Evolutionary conservation across 1,140 invertebrate species (phyloP).

Genomic region (Drosophila malerkotliana): DNA sequence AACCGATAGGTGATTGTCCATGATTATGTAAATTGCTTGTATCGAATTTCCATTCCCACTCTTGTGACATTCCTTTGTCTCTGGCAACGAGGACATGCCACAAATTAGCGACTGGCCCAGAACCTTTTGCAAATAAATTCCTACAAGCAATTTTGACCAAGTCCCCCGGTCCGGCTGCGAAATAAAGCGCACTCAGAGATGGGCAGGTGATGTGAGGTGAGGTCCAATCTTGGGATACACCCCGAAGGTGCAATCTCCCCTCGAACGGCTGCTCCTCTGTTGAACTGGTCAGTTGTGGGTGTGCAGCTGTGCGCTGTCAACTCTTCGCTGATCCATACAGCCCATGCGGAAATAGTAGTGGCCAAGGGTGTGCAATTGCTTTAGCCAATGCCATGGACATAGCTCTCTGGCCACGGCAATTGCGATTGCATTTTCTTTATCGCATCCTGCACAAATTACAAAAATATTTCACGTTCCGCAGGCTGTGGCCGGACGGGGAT

Average conservation of each 20-base stretch:
- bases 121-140: conserved; percentile 69
- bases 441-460: conserved; percentile 69
- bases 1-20: conserved; percentile 37
- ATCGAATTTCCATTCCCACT: conserved; percentile 60
- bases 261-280: not conserved
- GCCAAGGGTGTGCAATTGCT: conserved; percentile 42
- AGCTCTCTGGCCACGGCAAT: conserved; percentile 18
- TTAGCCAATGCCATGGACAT: conserved; percentile 5
- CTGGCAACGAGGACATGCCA: conserved; percentile 44
- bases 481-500: conserved; percentile 16
- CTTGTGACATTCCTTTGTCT: conserved; percentile 63
- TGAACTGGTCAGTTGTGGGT: conserved; percentile 46
- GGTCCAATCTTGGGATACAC: conserved; percentile 28
- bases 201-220: conserved; percentile 57
- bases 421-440: conserved; percentile 66
- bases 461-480: conserved; percentile 64
- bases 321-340: conserved; percentile 42
- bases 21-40: conserved; percentile 68
- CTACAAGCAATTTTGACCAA: conserved; percentile 55
- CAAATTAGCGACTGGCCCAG: conserved; percentile 63
- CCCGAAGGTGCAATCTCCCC: conserved; percentile 36
- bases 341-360: conserved; percentile 50
- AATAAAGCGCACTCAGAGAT: conserved; percentile 28
- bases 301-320: conserved; percentile 56
- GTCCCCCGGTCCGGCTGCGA: conserved; percentile 13